phyloP scores from a whole-genome alignment of 2,797 vertebrate genomes.

The Halcyon badia region DNA sequence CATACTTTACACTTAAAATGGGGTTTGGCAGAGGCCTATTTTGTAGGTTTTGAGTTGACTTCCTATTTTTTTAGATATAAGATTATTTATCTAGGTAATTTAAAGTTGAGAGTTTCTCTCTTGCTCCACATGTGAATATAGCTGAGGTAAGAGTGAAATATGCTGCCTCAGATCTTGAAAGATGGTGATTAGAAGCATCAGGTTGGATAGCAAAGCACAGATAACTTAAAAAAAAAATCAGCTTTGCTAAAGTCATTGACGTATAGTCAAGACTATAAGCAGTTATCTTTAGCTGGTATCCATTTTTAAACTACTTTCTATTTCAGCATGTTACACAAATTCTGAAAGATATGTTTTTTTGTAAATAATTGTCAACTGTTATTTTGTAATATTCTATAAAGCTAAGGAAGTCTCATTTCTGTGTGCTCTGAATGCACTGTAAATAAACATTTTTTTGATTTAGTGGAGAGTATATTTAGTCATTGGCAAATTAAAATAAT shows the following conservation, averaged over 20 bases:
- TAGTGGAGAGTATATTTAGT: background rate
- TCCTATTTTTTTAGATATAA: background rate
- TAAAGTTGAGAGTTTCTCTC: background rate
- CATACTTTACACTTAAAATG: background rate
- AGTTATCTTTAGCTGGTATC: background rate
- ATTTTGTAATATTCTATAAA: background rate
- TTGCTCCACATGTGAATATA: rapidly evolving
- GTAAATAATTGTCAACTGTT: background rate
- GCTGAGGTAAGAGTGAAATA: background rate
- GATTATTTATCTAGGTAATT: background rate
- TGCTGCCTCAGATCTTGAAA: background rate
- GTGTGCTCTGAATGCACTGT: no score
- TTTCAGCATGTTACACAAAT: background rate
- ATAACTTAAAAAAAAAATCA: background rate
- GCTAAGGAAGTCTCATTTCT: background rate
- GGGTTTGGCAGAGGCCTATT: background rate
- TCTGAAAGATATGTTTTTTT: background rate
- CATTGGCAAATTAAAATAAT: background rate
- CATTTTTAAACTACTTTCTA: background rate
- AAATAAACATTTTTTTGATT: background rate
- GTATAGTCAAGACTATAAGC: background rate
- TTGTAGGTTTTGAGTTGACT: background rate
- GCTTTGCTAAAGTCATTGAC: background rate
- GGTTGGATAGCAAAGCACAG: background rate
- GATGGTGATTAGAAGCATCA: background rate